These are phyloP conservation scores for Paedocypris micromegethes DNA, from an alignment of 2,797 vertebrate genomes.

Conservation along the genomic window DNA sequence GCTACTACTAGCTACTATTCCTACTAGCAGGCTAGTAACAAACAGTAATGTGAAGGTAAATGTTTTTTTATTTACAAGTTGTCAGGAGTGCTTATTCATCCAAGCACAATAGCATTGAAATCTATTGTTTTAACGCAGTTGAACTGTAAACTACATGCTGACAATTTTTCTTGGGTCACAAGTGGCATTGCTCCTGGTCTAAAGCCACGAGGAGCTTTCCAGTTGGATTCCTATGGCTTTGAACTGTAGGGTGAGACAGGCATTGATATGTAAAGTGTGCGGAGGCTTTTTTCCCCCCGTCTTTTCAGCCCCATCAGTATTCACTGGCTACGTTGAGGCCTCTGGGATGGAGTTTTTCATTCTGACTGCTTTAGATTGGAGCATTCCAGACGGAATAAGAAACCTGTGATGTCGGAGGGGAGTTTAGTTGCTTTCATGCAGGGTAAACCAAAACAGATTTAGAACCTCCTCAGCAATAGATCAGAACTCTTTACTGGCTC, in stretches of 20 bases:
- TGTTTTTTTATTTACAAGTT: too few relatives aligned
- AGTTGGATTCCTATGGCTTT: slow-evolving; percentile 41
- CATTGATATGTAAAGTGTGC: slow-evolving; percentile 67
- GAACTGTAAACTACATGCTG: neutral
- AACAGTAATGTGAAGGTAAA: too few relatives aligned
- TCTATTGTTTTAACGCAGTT: neutral
- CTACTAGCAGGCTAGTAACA: too few relatives aligned
- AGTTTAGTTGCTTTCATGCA: slow-evolving; percentile 8
- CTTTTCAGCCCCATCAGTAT: slow-evolving; percentile 48
- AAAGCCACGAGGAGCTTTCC: slow-evolving; percentile 47
- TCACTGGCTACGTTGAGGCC: slow-evolving; percentile 40
- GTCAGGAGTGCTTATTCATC: too few relatives aligned
- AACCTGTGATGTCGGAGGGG: slow-evolving; percentile 31
- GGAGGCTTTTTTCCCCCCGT: slow-evolving; percentile 33
- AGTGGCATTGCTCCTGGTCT: neutral
- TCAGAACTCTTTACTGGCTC: neutral
- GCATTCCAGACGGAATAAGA: slow-evolving; percentile 38
- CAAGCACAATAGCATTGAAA: too few relatives aligned
- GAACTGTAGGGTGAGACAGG: slow-evolving; percentile 24
- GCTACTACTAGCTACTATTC: too few relatives aligned
- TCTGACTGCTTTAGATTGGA: slow-evolving; percentile 26
- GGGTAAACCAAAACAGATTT: slow-evolving; percentile 34
- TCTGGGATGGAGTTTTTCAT: slow-evolving; percentile 37
- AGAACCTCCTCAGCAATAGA: neutral
- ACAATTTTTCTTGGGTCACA: neutral